Evolutionary conservation across 2,113 vertebrate genomes (phyloP).

Genomic region (Thamnaconus septentrionalis): DNA sequence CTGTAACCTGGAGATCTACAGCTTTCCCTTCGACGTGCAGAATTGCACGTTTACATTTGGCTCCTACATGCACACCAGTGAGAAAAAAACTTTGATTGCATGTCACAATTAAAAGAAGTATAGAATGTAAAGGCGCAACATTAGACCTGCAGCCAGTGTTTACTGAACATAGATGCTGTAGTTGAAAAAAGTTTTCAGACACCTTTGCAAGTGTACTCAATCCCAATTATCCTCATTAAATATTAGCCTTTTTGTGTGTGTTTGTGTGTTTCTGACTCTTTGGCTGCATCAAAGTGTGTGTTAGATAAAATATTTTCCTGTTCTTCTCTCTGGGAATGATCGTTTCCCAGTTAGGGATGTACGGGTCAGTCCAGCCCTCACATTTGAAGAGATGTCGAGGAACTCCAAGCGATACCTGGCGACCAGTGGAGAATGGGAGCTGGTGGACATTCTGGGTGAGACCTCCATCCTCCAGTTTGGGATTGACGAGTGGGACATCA

Average conservation of each 20-base stretch:
- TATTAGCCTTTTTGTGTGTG: no score
- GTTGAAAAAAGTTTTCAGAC: no score
- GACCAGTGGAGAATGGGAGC: conserved; percentile 81
- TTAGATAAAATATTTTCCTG: background rate
- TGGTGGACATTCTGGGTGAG: conserved; percentile 71
- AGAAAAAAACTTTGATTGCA: conserved; percentile 2
- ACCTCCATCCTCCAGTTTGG: conserved; percentile 74
- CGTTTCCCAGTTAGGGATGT: conserved; percentile 71
- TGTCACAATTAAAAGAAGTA: background rate
- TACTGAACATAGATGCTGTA: background rate
- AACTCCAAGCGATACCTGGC: conserved; percentile 81
- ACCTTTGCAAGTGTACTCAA: no score
- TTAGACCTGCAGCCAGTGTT: background rate
- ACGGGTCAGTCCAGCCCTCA: conserved; percentile 73
- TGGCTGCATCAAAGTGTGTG: no score
- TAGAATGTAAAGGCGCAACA: background rate
- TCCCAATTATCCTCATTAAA: no score
- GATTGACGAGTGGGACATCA: conserved; percentile 82
- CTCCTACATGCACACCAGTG: conserved; percentile 84
- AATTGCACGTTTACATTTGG: conserved; percentile 82
- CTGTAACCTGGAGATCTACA: conserved; percentile 84
- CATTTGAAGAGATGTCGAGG: conserved; percentile 76
- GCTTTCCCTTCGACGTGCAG: conserved; percentile 83
- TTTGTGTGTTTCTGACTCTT: no score
- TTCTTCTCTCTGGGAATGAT: background rate